Evolutionary conservation across 2,888 invertebrate genomes (phyloP), one percentile per base, ranked within the genome.

Genomic region (Oscheius sp.): DNA sequence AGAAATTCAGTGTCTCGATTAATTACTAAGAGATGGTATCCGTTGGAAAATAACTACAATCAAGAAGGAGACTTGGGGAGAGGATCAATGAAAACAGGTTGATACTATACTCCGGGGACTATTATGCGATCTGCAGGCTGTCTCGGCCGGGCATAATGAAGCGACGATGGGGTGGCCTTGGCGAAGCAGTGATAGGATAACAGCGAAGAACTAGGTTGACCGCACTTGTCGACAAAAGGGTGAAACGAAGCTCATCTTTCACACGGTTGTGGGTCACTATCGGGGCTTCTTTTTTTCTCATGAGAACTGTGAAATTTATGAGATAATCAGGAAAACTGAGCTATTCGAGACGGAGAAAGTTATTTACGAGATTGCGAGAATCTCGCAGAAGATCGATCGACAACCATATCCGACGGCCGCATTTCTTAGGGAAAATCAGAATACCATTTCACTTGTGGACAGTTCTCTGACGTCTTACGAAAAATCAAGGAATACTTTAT

Each of bases 201-300:
- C 66, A 66, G 66, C 66, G 66, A 66, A 27, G 66, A 66, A 66
- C 66, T 66, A 66, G 66, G 66, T 66, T 66, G 66, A 49, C 66
- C 66, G 66, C 66, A 66, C 66, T 66, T 52, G 66, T 49, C 52
- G 27, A n/a, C 52, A 66, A 66, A 66, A 52, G 66, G 52, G 29
- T 25, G 41, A 21, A 23, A 13, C n/a, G 49, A 46, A 52, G 49
- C 66, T 66, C 46, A 66, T 66, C 52, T 25, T 49, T 66, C 35
- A 49, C n/a, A 18, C 29, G 59, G 23, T 66, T 46, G 27, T 66
- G 66, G 66, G 66, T 66, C 66, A 66, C 25, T 52, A 25, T 49
- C 66, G 29, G 35, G n/a, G n/a, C n/a, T n/a, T n/a, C 66, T 52
- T 66, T 52, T 66, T 66, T 23, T 21, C n/a, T 25, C 61, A 61